Conservation (phyloP, 2,113 vertebrate genomes). For the Vidua chalybeata region DNA sequence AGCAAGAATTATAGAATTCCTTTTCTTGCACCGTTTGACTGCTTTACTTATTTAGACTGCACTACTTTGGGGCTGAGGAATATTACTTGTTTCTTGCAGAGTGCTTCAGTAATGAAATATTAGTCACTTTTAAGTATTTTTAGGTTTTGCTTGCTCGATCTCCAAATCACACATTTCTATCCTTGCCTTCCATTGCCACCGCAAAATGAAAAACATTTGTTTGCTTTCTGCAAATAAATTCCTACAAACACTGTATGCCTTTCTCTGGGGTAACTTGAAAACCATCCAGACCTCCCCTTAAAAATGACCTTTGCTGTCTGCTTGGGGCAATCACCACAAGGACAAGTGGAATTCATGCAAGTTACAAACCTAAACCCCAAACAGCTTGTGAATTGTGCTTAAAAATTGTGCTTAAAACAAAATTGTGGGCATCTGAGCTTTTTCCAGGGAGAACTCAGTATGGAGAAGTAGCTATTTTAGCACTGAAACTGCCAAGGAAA, state of each 20-base stretch:
- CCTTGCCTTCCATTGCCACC: neutral
- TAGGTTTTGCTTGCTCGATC: neutral
- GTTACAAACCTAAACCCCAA: neutral
- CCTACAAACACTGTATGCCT: neutral
- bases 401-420: neutral
- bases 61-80: neutral
- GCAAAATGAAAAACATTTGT: neutral
- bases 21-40: neutral
- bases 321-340: neutral
- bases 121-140: neutral
- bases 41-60: neutral
- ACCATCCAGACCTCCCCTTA: neutral
- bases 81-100: neutral
- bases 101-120: neutral
- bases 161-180: neutral
- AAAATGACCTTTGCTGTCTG: neutral
- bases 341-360: neutral
- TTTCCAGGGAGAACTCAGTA: neutral
- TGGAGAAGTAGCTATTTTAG: neutral
- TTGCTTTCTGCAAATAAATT: neutral
- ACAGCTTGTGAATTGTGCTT: neutral
- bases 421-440: neutral
- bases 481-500: neutral
- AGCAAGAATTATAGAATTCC: neutral
- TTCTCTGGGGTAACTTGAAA: neutral